A percentile compares a stretch with the other conserved stretches of the same genome.
These are phyloP conservation scores for Eulithis testata DNA, from an alignment of 2,888 invertebrate species.

Conservation along the genomic window DNA sequence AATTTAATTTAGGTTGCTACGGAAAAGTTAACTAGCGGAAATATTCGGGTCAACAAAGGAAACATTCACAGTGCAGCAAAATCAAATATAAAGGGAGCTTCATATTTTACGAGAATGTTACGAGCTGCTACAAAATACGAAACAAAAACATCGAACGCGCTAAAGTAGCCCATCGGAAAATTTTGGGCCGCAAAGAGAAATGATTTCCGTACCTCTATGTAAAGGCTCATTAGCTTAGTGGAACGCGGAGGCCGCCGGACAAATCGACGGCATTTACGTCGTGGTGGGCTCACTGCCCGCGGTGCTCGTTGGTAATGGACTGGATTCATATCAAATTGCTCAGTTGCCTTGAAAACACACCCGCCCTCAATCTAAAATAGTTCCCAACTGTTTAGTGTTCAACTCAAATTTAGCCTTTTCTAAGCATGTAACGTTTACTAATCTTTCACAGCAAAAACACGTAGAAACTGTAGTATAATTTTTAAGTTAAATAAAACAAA, in stretches of 20 bases:
- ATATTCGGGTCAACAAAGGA: no score
- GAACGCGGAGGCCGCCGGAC: constrained; percentile 49
- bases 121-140: constrained; percentile 5
- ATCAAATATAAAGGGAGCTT: no score
- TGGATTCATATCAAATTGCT: constrained; percentile 54
- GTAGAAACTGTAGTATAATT: constrained; percentile 14
- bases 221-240: constrained; percentile 59
- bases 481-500: constrained; percentile 24
- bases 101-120: constrained; percentile 25
- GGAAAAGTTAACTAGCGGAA: no score
- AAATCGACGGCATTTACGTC: constrained; percentile 63
- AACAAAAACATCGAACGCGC: constrained; percentile 11
- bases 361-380: constrained; percentile 3
- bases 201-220: constrained; percentile 50
- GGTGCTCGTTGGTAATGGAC: constrained; percentile 47
- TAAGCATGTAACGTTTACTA: not conserved
- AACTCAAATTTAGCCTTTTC: not conserved
- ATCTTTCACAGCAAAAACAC: not conserved
- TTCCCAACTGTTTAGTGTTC: not conserved
- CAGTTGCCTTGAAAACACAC: constrained; percentile 30
- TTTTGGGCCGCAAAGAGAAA: constrained; percentile 45
- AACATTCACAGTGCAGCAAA: no score
- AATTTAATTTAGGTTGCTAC: no score
- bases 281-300: constrained; percentile 51
- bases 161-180: constrained; percentile 38